phyloP scores from a whole-genome alignment of 1,140 invertebrate genomes.

The Eupristina koningsbergeri region DNA sequence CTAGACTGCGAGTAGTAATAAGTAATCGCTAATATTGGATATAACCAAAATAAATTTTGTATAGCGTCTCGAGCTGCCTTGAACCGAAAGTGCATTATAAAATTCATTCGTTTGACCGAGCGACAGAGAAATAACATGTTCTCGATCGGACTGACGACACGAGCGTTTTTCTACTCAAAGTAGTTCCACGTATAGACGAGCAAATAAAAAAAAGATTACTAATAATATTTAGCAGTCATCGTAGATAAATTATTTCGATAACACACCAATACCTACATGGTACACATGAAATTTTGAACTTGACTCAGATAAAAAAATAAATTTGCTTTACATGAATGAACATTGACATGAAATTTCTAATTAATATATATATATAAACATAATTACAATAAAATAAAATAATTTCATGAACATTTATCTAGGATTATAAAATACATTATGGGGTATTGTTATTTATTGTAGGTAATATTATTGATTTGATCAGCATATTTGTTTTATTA shows the following conservation, averaged over 20 bases:
- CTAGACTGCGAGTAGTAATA: constrained; percentile 47
- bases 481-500: too few relatives aligned
- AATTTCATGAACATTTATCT: too few relatives aligned
- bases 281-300: constrained; percentile 27
- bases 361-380: too few relatives aligned
- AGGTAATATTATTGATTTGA: too few relatives aligned
- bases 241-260: constrained; percentile 33
- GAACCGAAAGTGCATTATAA: constrained; percentile 73
- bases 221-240: constrained; percentile 27
- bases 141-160: constrained; percentile 54
- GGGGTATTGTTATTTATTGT: too few relatives aligned
- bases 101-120: constrained; percentile 59
- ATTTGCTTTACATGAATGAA: neutral
- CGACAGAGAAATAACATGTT: constrained; percentile 47
- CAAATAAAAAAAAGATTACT: constrained; percentile 35
- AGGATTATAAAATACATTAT: too few relatives aligned
- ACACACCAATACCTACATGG: constrained; percentile 3
- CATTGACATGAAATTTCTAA: neutral
- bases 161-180: constrained; percentile 64
- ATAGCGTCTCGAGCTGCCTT: constrained; percentile 72
- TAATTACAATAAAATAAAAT: too few relatives aligned
- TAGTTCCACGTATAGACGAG: constrained; percentile 61
- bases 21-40: constrained; percentile 38
- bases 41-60: constrained; percentile 61
- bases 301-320: constrained; percentile 11